A percentile compares a stretch with the other conserved stretches of the same genome.
These are phyloP conservation scores for Schlechtendalia chinensis DNA, from an alignment of 1,140 invertebrate species.

Conservation along the genomic window DNA sequence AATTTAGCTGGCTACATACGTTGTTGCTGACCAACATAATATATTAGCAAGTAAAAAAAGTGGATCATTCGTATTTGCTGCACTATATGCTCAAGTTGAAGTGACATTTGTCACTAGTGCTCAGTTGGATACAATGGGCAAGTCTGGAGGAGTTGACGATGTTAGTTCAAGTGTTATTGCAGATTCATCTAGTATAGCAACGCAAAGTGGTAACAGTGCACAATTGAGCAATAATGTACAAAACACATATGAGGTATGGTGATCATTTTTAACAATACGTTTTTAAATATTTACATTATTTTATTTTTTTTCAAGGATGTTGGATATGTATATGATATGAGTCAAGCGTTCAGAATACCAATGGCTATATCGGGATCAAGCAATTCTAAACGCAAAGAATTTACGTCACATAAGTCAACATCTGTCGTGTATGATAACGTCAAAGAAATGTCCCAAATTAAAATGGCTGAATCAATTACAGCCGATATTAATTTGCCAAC, in stretches of 20 bases:
- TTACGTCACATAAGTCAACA: slow-evolving; percentile 16
- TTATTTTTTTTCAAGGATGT: slow-evolving; percentile 35
- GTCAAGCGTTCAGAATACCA: slow-evolving; percentile 38
- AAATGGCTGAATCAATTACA: slow-evolving; percentile 40
- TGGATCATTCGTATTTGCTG: slow-evolving; percentile 68
- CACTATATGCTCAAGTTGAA: slow-evolving; percentile 79
- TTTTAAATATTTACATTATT: not conserved
- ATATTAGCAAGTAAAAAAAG: slow-evolving; percentile 52
- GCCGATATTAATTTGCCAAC: slow-evolving; percentile 38
- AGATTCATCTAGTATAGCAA: slow-evolving; percentile 72
- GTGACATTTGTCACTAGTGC: slow-evolving; percentile 83
- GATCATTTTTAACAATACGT: not conserved
- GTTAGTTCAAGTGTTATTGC: slow-evolving; percentile 73
- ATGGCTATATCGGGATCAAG: slow-evolving; percentile 20
- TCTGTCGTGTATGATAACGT: slow-evolving; percentile 48
- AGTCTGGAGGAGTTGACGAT: slow-evolving; percentile 73
- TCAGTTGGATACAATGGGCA: slow-evolving; percentile 67
- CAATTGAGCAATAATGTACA: slow-evolving; percentile 53
- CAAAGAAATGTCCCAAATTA: slow-evolving; percentile 49
- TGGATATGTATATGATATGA: slow-evolving; percentile 41
- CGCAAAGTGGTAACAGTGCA: slow-evolving; percentile 64
- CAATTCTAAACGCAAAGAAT: slow-evolving; percentile 32
- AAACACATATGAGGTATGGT: slow-evolving; percentile 51
- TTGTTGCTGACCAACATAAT: slow-evolving; percentile 72
- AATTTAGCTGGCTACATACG: slow-evolving; percentile 67